Conservation (phyloP, 2,113 vertebrate genomes). For the Notothenia coriiceps region DNA sequence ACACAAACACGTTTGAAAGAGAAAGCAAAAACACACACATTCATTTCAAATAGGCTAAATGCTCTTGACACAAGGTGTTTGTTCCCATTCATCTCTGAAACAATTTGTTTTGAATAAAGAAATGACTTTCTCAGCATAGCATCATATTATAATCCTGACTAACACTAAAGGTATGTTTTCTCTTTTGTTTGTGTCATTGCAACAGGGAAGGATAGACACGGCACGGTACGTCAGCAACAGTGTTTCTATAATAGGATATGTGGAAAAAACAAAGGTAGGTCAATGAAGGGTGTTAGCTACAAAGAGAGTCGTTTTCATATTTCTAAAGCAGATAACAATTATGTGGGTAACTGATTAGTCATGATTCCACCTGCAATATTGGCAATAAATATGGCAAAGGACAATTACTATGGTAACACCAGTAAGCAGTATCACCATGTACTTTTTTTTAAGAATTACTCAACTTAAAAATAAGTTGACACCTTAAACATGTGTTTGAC, state of each 20-base stretch:
- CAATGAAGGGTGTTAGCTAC: slow-evolving; percentile 50
- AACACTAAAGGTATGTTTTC: slow-evolving; percentile 24
- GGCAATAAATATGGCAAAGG: slow-evolving; percentile 5
- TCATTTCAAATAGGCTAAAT: neutral
- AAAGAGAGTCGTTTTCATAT: neutral
- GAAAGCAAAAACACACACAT: neutral
- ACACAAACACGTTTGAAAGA: no score
- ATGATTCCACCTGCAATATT: slow-evolving; percentile 29
- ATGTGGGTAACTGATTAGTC: slow-evolving; percentile 34
- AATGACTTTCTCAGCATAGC: neutral
- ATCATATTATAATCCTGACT: slow-evolving; percentile 40
- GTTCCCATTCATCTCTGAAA: neutral
- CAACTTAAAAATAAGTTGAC: neutral
- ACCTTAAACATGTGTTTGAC: neutral
- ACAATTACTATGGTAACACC: neutral
- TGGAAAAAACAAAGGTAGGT: slow-evolving; percentile 39
- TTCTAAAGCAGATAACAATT: neutral
- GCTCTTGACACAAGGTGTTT: neutral
- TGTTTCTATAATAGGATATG: slow-evolving; percentile 31
- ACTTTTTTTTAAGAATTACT: neutral
- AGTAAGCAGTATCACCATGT: neutral
- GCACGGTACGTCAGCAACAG: slow-evolving; percentile 38
- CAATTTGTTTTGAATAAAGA: neutral
- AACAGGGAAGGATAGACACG: slow-evolving; percentile 29
- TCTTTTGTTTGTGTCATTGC: slow-evolving; percentile 32